Base-by-base conservation (phyloP, 2,888 invertebrate genomes). In the Torymus aiolomorphi region DNA sequence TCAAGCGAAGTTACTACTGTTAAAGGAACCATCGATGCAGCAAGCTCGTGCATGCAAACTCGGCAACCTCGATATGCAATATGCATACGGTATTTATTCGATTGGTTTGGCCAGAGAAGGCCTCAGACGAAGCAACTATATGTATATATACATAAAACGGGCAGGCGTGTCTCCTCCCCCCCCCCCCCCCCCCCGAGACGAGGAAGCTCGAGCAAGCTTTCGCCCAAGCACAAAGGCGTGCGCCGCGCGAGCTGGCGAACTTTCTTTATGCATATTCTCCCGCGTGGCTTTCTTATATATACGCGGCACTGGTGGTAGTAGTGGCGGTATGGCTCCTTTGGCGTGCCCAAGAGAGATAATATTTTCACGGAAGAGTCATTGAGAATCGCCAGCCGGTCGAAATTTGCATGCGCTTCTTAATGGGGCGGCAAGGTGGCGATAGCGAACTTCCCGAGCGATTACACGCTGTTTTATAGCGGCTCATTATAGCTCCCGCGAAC, bases 151-250 rank as follows among this genome's bases (percentile, higher is more conserved):
- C 57, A 56, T 5, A 42, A 42, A 5, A 42, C 5, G 8, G 20
- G 20, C 20, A 20, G 20, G 20, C 20, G 20, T 20, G 1, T 20
- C 20, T 20, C 20, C 20, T 20, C 20, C 2, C 20, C 2, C 20
- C 2, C 20, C 2, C 20, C 2, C 20, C 2, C 20, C 2, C 20
- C 2, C 42, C 8, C 8, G 54, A 52, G 69, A 74, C 61, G 81
- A 76, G 69, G 71, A 70, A 82, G 69, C 81, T 77, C 75, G 82
- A 49, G 14, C 51, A 56, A 66, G 77, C 70, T 77, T 76, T 70
- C 42, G 8, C 42, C 54, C 62, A 14, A 13, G 24, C 24, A 63
- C 69, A 69, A 76, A 70, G 66, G 42, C 42, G 42, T 0, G 8
- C 5, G 42, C 42, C 42, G 42, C 8, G 8, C 8, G 66, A 76